Conservation (phyloP, 2,113 vertebrate genomes). For the Syngnathoides biaculeatus region DNA sequence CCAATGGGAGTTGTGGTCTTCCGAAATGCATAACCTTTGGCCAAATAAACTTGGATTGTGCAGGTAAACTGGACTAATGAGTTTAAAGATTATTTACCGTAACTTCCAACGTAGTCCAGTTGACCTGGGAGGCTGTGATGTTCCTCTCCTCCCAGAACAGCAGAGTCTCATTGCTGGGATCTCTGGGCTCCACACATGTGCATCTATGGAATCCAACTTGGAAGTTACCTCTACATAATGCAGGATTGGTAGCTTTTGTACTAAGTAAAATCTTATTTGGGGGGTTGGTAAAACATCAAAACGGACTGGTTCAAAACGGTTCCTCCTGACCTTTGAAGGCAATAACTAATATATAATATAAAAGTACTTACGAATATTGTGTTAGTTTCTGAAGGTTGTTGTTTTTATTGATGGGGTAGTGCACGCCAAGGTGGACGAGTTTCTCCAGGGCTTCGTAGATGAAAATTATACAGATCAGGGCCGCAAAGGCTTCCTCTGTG, state of each 20-base stretch:
- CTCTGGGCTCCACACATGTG: conserved; percentile 83
- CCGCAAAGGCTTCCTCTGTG: conserved; percentile 96
- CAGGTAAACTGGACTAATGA: background rate
- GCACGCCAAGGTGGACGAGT: conserved; percentile 90
- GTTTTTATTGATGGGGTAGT: conserved; percentile 96
- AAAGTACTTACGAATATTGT: conserved; percentile 86
- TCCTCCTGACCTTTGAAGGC: background rate
- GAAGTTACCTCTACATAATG: background rate
- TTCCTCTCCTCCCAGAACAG: conserved; percentile 83
- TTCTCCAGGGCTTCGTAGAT: conserved; percentile 99
- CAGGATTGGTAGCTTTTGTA: background rate
- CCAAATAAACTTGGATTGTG: background rate
- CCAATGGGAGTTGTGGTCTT: background rate
- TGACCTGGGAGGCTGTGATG: conserved; percentile 81
- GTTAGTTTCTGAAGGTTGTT: conserved; percentile 93
- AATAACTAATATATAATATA: background rate
- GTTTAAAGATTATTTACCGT: conserved; percentile 50
- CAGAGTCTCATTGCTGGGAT: conserved; percentile 88
- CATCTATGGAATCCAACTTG: conserved; percentile 71
- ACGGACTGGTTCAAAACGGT: too few species aligned
- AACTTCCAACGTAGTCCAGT: conserved; percentile 89
- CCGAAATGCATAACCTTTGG: background rate
- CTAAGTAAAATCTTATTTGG: background rate
- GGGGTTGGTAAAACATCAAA: background rate
- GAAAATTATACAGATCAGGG: conserved; percentile 99